These are phyloP conservation scores for Tiliacea aurago DNA, from an alignment of 2,888 invertebrate species.

Conservation along the genomic window DNA sequence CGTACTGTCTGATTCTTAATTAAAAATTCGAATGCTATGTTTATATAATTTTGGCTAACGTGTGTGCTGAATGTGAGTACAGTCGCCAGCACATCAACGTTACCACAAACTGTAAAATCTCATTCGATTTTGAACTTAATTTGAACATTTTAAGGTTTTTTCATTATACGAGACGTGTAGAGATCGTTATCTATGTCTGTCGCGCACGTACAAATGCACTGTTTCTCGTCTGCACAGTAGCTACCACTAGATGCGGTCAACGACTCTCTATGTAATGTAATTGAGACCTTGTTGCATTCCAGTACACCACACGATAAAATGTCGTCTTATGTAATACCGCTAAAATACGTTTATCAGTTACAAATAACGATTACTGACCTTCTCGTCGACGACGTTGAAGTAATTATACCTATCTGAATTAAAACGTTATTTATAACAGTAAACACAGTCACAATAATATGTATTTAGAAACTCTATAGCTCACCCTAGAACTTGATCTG, in stretches of 20 bases:
- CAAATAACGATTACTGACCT: slow-evolving; percentile 34
- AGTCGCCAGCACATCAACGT: too few relatives aligned
- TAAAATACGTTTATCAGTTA: background rate
- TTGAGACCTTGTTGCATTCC: background rate
- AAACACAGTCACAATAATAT: slow-evolving; percentile 1
- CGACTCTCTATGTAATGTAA: background rate
- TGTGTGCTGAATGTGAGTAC: background rate
- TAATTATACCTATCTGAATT: background rate
- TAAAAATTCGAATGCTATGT: background rate
- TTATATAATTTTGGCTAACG: background rate
- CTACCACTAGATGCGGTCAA: slow-evolving; percentile 1
- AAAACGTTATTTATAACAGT: background rate
- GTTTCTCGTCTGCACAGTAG: background rate
- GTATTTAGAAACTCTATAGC: background rate
- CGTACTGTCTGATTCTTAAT: background rate
- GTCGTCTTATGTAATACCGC: background rate
- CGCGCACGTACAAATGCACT: background rate
- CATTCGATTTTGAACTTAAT: too few relatives aligned
- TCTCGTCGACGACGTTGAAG: background rate
- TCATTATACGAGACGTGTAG: background rate
- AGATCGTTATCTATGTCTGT: slow-evolving; percentile 5
- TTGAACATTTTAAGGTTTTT: too few relatives aligned
- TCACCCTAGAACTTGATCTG: slow-evolving; percentile 16
- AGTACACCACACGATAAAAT: background rate
- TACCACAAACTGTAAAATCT: too few relatives aligned